Conservation (phyloP, 2,113 vertebrate species). For the Onychostoma macrolepis region DNA sequence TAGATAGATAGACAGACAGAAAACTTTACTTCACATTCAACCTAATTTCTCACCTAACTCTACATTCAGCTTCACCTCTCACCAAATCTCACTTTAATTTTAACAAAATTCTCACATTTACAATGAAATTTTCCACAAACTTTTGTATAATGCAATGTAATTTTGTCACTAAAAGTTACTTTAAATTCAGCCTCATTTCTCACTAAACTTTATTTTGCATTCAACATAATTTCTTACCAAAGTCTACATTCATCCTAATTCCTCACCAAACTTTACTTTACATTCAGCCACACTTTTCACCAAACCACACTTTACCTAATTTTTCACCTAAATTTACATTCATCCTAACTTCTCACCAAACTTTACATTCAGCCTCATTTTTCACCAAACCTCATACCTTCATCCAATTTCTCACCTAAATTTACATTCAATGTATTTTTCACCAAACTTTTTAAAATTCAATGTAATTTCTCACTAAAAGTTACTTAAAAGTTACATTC, state of each 20-base stretch:
- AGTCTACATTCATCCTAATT: not conserved
- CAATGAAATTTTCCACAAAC: too few relatives aligned
- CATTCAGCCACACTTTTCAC: too few relatives aligned
- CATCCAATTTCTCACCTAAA: not conserved
- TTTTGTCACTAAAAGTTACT: too few relatives aligned
- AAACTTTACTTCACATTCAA: not conserved
- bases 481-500: too few relatives aligned
- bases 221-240: not conserved
- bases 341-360: not conserved
- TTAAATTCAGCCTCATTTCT: too few relatives aligned
- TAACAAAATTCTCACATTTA: not conserved
- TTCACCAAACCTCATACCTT: not conserved
- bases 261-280: not conserved
- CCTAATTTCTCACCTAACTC: not conserved
- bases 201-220: not conserved
- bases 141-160: too few relatives aligned
- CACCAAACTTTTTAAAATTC: conserved; percentile 28
- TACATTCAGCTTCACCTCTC: not conserved
- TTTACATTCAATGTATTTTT: not conserved
- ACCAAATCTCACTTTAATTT: conserved; percentile 32
- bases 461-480: not conserved
- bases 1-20: too few relatives aligned
- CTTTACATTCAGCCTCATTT: not conserved
- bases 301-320: not conserved
- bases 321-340: not conserved